Conservation (phyloP, 2,113 vertebrate species). For the Neopipo cinnamomea region DNA sequence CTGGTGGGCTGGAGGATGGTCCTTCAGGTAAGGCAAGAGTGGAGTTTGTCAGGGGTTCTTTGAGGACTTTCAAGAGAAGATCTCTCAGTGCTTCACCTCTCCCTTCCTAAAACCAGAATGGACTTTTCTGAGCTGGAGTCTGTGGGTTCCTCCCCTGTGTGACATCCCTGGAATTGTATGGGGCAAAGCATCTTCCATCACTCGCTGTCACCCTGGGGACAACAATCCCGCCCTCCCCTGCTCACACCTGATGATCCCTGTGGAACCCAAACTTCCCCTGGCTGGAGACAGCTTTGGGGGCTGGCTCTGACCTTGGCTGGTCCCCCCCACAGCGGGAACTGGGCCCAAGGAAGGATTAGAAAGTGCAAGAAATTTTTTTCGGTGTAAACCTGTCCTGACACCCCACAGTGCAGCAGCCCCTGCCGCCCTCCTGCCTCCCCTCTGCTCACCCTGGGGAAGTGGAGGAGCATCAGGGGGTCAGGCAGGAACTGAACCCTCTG, state of each 20-base stretch:
- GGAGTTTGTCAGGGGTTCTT: fast-evolving
- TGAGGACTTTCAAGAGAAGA: background rate
- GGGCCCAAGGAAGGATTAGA: background rate
- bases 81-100: background rate
- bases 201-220: background rate
- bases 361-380: background rate
- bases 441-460: background rate
- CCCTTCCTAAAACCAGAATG: background rate
- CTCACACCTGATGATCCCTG: fast-evolving
- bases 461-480: background rate
- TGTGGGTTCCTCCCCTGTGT: background rate
- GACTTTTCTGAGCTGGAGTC: background rate
- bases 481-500: background rate
- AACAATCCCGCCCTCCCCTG: background rate
- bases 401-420: fast-evolving
- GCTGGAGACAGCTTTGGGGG: background rate
- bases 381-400: fast-evolving
- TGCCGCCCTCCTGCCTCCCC: background rate
- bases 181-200: background rate
- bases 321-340: background rate
- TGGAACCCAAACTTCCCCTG: fast-evolving
- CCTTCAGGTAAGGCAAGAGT: background rate
- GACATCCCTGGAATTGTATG: background rate
- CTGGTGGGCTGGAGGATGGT: background rate
- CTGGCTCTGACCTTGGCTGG: background rate